These are phyloP conservation scores for Lipophrys pholis DNA, from an alignment of 2,113 vertebrate species.

Conservation along the genomic window DNA sequence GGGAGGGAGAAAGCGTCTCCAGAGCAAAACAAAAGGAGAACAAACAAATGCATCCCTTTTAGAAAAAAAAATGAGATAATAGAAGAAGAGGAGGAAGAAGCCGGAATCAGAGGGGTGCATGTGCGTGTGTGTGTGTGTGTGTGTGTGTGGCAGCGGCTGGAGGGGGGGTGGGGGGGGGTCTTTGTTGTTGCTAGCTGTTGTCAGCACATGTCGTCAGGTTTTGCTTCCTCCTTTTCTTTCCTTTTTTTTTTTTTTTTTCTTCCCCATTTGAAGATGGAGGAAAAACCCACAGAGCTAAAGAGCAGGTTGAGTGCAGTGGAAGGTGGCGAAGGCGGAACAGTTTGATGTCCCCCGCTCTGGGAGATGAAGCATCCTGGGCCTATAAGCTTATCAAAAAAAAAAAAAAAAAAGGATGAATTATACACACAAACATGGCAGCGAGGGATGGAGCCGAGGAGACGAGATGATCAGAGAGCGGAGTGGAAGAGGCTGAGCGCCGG, in stretches of 20 bases:
- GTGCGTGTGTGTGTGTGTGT: neutral
- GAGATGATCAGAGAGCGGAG: constrained; percentile 15
- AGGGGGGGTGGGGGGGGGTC: neutral
- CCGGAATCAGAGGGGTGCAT: constrained; percentile 15
- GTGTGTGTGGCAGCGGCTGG: neutral
- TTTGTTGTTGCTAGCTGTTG: constrained; percentile 55
- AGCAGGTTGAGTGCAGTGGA: constrained; percentile 1
- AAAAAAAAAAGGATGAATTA: constrained; percentile 38
- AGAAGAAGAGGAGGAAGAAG: constrained; percentile 45
- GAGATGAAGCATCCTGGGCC: constrained; percentile 30
- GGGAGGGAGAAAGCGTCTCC: constrained; percentile 48
- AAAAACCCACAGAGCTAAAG: constrained; percentile 48
- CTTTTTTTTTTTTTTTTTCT: constrained; percentile 35
- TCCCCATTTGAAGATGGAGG: constrained; percentile 62
- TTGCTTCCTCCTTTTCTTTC: constrained; percentile 43
- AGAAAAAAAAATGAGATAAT: constrained; percentile 60
- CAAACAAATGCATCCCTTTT: constrained; percentile 69
- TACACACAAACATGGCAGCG: constrained; percentile 42
- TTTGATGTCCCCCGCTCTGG: constrained; percentile 51
- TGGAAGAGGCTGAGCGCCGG: neutral
- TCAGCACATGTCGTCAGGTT: constrained; percentile 40
- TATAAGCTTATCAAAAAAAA: constrained; percentile 57
- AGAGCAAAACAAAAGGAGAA: constrained; percentile 78
- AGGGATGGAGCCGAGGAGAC: constrained; percentile 1
- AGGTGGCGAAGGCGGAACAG: neutral